A percentile compares a stretch with the other conserved stretches of the same genome.
Evolutionary conservation across 2,797 vertebrate species (phyloP).

Genomic region (Pelobates cultripes): DNA sequence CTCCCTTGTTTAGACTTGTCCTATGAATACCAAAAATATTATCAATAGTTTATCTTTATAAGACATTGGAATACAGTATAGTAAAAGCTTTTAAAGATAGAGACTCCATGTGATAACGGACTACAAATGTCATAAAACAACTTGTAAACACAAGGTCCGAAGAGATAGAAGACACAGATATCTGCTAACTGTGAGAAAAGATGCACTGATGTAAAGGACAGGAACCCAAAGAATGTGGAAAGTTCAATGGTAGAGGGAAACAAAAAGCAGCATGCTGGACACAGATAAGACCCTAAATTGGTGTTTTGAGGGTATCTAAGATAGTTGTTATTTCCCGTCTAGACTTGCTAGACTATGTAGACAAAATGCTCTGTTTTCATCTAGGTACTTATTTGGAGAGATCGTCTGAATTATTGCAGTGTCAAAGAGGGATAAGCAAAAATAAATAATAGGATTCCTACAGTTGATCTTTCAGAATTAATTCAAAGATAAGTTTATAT

Average conservation of each 20-base stretch:
- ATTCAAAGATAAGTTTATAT: too few species aligned
- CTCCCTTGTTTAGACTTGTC: background rate
- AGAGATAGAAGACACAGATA: background rate
- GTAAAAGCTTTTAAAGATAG: background rate
- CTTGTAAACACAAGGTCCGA: background rate
- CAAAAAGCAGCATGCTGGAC: background rate
- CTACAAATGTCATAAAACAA: background rate
- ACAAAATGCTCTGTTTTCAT: background rate
- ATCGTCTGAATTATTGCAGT: background rate
- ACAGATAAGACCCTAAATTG: background rate
- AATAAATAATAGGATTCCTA: background rate
- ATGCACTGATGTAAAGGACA: background rate
- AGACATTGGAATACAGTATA: background rate
- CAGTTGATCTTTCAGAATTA: background rate
- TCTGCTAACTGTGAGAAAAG: background rate
- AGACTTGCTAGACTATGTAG: slow-evolving; percentile 2
- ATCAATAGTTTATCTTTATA: too few species aligned
- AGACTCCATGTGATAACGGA: background rate
- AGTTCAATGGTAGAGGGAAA: slow-evolving; percentile 1
- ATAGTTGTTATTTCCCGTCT: slow-evolving; percentile 2
- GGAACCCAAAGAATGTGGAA: background rate
- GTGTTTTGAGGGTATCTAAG: slow-evolving; percentile 11
- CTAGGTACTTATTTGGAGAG: slow-evolving; percentile 16
- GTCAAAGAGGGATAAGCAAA: background rate
- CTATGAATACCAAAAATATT: background rate